Conservation (phyloP, 2,113 vertebrate species). For the Perca schrenkii region DNA sequence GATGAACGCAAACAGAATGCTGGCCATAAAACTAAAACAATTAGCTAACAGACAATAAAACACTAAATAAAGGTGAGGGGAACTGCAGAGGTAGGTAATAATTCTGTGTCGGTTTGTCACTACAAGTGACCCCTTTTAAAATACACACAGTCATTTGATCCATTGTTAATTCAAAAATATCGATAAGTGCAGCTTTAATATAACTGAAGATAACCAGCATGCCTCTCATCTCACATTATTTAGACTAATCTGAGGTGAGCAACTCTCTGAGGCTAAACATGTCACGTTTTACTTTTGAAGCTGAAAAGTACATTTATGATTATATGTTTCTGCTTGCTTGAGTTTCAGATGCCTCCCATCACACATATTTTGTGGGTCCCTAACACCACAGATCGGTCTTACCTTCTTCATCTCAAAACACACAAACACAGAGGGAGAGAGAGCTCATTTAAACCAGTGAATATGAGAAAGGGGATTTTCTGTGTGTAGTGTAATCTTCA, state of each 20-base stretch:
- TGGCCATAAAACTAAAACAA: neutral
- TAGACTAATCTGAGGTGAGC: neutral
- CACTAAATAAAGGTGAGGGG: neutral
- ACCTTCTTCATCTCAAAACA: constrained; percentile 20
- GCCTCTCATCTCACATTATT: neutral
- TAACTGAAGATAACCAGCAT: neutral
- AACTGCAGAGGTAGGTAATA: neutral
- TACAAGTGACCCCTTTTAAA: neutral
- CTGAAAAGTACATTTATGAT: neutral
- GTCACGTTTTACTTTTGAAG: neutral
- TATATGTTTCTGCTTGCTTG: neutral
- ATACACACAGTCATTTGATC: neutral
- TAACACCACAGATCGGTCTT: neutral
- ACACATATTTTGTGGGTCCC: neutral
- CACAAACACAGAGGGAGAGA: constrained; percentile 31
- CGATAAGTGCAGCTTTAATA: neutral
- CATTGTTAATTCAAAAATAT: neutral
- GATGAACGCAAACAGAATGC: neutral
- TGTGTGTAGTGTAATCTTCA: constrained; percentile 10
- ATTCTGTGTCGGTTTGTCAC: neutral
- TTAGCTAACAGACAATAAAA: neutral
- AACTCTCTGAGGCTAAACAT: neutral
- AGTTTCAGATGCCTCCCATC: constrained; percentile 2
- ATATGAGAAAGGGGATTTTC: constrained; percentile 18
- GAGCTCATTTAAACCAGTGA: constrained; percentile 7